A percentile compares a stretch with the other conserved stretches of the same genome.
phyloP scores from a whole-genome alignment of 2,113 vertebrate genomes.

The Ochotona curzoniae region DNA sequence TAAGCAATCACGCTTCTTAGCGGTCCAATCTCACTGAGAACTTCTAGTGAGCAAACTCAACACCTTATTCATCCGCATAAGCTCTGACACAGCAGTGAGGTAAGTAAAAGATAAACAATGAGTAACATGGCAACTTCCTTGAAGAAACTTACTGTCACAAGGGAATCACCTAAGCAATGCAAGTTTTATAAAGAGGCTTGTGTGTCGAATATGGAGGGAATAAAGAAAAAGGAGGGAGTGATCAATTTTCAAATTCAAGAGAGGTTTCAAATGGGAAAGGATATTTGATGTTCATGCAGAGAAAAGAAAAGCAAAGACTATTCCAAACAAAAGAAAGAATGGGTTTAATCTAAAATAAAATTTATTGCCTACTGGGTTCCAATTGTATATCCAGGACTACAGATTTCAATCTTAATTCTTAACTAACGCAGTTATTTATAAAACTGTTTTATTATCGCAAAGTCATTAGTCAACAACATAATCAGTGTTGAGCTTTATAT shows the following conservation, averaged over 20 bases:
- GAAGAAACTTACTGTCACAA: constrained; percentile 34
- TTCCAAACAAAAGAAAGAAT: constrained; percentile 19
- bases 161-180: not conserved
- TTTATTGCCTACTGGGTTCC: not conserved
- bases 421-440: not conserved
- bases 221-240: not conserved
- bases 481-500: not conserved
- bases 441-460: not conserved
- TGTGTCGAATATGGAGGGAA: not conserved
- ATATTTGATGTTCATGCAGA: not conserved
- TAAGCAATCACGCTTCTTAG: constrained; percentile 11
- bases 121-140: not conserved
- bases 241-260: not conserved
- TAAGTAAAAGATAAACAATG: constrained; percentile 26
- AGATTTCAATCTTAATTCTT: not conserved
- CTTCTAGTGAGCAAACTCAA: not conserved
- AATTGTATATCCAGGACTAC: not conserved
- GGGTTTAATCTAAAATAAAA: not conserved
- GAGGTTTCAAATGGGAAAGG: not conserved
- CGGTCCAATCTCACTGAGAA: constrained; percentile 2
- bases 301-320: not conserved
- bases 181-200: not conserved
- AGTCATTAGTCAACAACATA: not conserved
- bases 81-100: not conserved
- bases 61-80: not conserved